phyloP scores from a whole-genome alignment of 2,888 invertebrate species.

The Plebejus melissa region DNA sequence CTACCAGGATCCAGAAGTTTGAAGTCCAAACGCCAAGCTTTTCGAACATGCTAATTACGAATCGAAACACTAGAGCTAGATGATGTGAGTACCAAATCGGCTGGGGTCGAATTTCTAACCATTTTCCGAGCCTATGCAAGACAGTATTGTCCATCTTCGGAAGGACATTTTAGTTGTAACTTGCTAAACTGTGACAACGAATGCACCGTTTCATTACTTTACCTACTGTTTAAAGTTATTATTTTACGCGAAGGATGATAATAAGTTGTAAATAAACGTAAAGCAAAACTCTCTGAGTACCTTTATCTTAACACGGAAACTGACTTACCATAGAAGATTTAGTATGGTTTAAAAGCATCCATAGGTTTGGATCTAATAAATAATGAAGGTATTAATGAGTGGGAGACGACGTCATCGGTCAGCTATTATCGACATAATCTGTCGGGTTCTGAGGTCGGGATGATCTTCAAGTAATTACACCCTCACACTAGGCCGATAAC shows the following conservation, averaged over 20 bases:
- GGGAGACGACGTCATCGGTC: neutral
- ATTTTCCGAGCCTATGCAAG: too few relatives aligned
- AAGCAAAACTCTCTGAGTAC: neutral
- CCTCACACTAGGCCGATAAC: conserved; percentile 3
- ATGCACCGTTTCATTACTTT: too few relatives aligned
- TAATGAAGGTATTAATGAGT: neutral
- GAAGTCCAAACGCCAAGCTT: neutral
- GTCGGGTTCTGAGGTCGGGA: conserved; percentile 1
- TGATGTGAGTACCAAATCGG: neutral
- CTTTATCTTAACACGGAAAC: neutral
- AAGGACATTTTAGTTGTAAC: too few relatives aligned
- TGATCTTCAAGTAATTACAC: conserved; percentile 16
- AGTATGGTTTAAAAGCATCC: neutral
- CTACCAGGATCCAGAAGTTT: neutral
- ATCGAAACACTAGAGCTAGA: too few relatives aligned
- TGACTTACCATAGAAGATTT: neutral
- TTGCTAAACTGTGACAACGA: too few relatives aligned
- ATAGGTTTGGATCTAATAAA: neutral
- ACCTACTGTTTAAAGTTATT: too few relatives aligned
- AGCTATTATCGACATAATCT: conserved; percentile 10
- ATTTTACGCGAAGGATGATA: too few relatives aligned
- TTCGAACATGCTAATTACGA: too few relatives aligned
- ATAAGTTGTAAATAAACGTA: neutral
- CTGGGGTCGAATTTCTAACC: too few relatives aligned
- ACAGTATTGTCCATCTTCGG: too few relatives aligned